Evolutionary conservation across 2,888 invertebrate genomes (phyloP).

Genomic region (Gari tellinella): DNA sequence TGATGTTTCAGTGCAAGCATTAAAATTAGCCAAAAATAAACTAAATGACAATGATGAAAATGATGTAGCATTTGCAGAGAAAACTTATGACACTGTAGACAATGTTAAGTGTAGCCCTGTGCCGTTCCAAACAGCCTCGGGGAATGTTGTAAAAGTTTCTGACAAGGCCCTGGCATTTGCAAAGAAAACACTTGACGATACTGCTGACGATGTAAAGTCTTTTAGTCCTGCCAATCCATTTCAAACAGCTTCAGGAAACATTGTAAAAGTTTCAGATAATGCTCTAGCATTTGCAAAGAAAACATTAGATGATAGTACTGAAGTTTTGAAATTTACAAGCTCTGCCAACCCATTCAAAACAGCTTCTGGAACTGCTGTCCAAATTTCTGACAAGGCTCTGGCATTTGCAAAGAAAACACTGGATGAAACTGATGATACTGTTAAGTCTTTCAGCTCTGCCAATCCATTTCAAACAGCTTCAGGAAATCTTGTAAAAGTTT

Average conservation of each 20-base stretch:
- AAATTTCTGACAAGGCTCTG: constrained; percentile 18
- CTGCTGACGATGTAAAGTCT: not conserved
- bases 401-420: constrained; percentile 12
- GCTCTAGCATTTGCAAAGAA: constrained; percentile 28
- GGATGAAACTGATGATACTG: constrained; percentile 1
- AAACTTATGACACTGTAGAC: not conserved
- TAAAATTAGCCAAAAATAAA: constrained; percentile 14
- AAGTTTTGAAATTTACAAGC: not conserved
- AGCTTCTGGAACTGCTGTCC: constrained; percentile 16
- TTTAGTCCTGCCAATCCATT: not conserved
- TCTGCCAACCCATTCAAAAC: constrained; percentile 12
- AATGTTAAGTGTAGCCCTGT: not conserved
- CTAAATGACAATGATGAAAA: constrained; percentile 4
- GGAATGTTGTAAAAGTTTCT: constrained; percentile 33
- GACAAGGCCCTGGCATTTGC: constrained; percentile 35
- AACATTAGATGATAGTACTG: constrained; percentile 1
- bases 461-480: constrained; percentile 14
- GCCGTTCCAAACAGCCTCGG: constrained; percentile 50
- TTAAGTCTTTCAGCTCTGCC: not conserved
- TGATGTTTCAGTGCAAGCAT: constrained; percentile 13
- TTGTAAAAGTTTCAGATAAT: constrained; percentile 28
- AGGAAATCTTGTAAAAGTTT: constrained; percentile 8
- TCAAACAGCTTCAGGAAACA: constrained; percentile 33
- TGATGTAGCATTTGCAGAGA: constrained; percentile 31
- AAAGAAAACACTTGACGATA: constrained; percentile 18